These are phyloP conservation scores for Cantharis rustica DNA, from an alignment of 2,888 invertebrate species.

Conservation along the genomic window DNA sequence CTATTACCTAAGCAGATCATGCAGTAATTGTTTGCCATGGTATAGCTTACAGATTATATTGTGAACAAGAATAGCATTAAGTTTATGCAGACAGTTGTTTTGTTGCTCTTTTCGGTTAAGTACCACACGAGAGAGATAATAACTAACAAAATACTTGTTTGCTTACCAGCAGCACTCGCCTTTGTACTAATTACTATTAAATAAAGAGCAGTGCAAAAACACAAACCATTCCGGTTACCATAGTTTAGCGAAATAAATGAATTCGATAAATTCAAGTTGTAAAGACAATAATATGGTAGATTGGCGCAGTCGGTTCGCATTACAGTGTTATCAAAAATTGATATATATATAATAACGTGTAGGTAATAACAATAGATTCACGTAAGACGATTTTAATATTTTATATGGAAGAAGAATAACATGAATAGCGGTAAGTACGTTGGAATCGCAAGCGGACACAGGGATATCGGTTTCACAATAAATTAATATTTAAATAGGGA, in stretches of 20 bases:
- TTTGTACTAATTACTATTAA: background rate
- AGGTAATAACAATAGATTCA: background rate
- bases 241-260: background rate
- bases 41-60: conserved; percentile 19
- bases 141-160: background rate
- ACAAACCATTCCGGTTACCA: background rate
- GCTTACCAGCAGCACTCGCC: background rate
- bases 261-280: background rate
- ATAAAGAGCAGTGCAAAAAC: background rate
- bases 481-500: conserved; percentile 33
- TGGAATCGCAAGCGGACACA: conserved; percentile 11
- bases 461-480: conserved; percentile 31
- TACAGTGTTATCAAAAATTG: background rate
- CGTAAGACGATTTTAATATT: background rate
- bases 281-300: background rate
- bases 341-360: too few species aligned
- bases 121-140: background rate
- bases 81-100: conserved; percentile 1
- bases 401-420: background rate
- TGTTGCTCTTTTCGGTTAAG: background rate
- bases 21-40: conserved; percentile 18
- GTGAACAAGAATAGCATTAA: conserved; percentile 15
- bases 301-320: background rate
- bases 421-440: background rate
- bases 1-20: conserved; percentile 24